phyloP scores from a whole-genome alignment of 64 coral and sea anemone genomes.

The Anthopleura sola region DNA sequence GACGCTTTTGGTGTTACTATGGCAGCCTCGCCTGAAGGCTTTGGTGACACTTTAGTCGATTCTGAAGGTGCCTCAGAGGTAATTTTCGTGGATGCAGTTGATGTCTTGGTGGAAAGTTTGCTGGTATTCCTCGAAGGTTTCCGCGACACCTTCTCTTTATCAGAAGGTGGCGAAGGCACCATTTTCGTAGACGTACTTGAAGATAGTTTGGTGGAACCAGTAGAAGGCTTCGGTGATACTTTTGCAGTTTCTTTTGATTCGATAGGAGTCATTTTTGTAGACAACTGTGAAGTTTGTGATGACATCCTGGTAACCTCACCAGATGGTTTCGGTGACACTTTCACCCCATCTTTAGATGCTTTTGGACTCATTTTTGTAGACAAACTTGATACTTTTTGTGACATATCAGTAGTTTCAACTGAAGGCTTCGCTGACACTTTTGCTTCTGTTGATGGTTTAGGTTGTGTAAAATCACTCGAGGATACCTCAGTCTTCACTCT shows the following conservation, averaged over 20 bases:
- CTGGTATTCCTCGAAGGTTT: constrained; percentile 8
- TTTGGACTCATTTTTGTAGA: neutral
- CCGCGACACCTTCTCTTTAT: neutral
- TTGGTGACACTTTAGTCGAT: constrained; percentile 13
- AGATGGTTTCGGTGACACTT: neutral
- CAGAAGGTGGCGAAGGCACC: neutral
- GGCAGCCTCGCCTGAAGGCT: neutral
- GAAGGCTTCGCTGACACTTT: neutral
- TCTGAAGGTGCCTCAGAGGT: neutral
- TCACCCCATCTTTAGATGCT: neutral
- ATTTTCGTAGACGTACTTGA: constrained; percentile 17
- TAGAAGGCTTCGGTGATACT: constrained; percentile 19
- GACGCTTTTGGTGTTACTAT: neutral
- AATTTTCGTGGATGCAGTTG: constrained; percentile 1
- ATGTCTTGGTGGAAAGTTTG: neutral
- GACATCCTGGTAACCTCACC: neutral
- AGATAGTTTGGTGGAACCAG: constrained; percentile 16
- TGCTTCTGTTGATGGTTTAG: constrained; percentile 6
- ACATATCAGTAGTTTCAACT: neutral
- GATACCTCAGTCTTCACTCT: neutral
- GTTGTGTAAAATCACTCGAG: neutral
- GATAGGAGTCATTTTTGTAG: neutral
- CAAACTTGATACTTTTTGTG: neutral
- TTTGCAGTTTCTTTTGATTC: neutral
- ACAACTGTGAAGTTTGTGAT: neutral